Base-by-base conservation (phyloP, 1,140 invertebrate species). In the Habropoda laboriosa region DNA sequence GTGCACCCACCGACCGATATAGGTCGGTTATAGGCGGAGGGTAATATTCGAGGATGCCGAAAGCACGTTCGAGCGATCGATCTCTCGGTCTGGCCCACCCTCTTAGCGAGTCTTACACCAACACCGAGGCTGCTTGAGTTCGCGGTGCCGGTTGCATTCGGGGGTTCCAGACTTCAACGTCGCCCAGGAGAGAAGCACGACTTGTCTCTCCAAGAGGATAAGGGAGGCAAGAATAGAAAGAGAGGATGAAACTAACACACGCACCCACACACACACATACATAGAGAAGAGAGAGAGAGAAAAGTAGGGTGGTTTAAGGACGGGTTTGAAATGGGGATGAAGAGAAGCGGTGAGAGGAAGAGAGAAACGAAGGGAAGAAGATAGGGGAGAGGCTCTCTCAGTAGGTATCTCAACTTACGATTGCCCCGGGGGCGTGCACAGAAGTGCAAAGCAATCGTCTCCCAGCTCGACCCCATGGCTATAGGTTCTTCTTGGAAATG, bases 1-100 rank as follows among this genome's bases (percentile, higher is more conserved):
- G 71, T 84, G 73, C 66, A 67, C 73, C 73, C 35, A 72, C 42
- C 66, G 27, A 64, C 30, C 73, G 75, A 86, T 85, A 84, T 85
- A 76, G 72, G 83, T 72, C 57, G 78, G 82, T 70, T 81, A 77
- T 85, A 85, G 80, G 80, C 80, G 63, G 80, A 81, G 79, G 83
- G 86, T 88, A 89, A 88, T 87, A 88, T 87, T 88, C 88, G 88
- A 80, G 81, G 81, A 87, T 80, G 85, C 79, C 86, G 86, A 87
- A 86, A 86, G 86, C 87, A 88, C 88, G 88, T 88, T 86, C 80
- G 83, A 87, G 79, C 88, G 82, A 89, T 89, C 87, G 88, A 87
- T 88, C 88, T 87, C 81, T 67, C 63, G 68, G 66, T 47, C 74
- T 71, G 63, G 58, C 49, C 78, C 64, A 27, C 6, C 71, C 78